Base-by-base conservation (phyloP, 2,888 invertebrate genomes). In the Trichopria drosophilae region DNA sequence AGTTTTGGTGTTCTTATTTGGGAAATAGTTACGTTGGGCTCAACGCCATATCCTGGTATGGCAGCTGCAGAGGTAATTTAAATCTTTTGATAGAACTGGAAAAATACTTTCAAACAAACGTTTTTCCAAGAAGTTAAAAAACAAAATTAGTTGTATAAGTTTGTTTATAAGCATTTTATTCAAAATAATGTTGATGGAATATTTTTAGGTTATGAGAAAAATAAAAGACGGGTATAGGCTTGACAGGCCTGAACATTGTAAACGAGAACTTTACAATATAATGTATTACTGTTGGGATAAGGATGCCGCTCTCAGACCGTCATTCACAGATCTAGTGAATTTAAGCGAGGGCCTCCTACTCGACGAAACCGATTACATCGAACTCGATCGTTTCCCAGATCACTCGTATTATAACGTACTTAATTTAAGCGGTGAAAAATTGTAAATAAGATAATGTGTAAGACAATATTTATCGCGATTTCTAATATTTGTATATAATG, bases 241-340 rank as follows among this genome's bases (percentile, higher is more conserved):
- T 55, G 93, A 93, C 65, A 93, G 94, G 67, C 95, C 96, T 0
- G 93, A 92, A 64, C 94, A 96, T 68, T 95, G 95, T 74, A 86
- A 93, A 37, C 81, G 94, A 5, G 93, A 95, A 72, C 80, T 94
- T 1, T 94, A 93, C 77, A 92, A 93, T 66, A 90, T 95, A 44
- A 95, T 95, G 94, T 93, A 88, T 72, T 93, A 93, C 73, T 96
- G 95, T 73, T 96, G 96, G 96, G 89, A 91, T 57, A 86, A 88
- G 10, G 87, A 90, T 64, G 83, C 92, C 0, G 83, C 84, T n/a
- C 82, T 87, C 54, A 77, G 96, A 50, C 95, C 95, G 0, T 83
- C 86, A 36, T 96, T 96, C 76, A 80, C 81, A 1, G 93, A 94
- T 73, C 84, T 93, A 15, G 87, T 90, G 3, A 80, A 83, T 44